Base-by-base conservation (phyloP, 2,888 invertebrate genomes). In the Monopis laevigella region DNA sequence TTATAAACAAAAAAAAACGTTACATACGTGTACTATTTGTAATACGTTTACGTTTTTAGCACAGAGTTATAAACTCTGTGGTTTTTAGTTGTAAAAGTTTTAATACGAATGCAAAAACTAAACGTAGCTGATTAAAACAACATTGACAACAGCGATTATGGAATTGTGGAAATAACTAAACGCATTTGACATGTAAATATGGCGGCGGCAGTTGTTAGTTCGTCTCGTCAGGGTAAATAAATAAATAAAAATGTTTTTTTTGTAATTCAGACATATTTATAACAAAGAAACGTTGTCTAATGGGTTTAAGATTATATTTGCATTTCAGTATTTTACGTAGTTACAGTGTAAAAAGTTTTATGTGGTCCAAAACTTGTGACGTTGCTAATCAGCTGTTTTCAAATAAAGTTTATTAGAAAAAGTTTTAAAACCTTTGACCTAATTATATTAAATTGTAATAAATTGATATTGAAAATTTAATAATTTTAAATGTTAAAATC, bases 161-260 rank as follows among this genome's bases (percentile, higher is more conserved):
- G n/a, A n/a, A n/a, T n/a, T n/a, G n/a, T n/a, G n/a, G n/a, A n/a
- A n/a, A n/a, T n/a, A 32, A 32, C 32, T 17, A 13, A 32, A 32
- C 32, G 32, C 17, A 32, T 17, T 32, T 32, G 32, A 32, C 32
- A 32, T 14, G 10, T 32, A 66, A 64, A 67, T 54, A 80, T 78
- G 80, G 78, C 78, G 65, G 67, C 56, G 60, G 72, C 66, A 54
- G 62, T 80, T 71, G 80, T 78, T 75, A 77, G 75, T 75, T 78
- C 80, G 80, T 65, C 80, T 77, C 80, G 75, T 68, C 67, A 75
- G 74, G 78, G 80, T 80, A 78, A 78, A 65, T 68, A 66, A 63
- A 58, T 58, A 54, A 48, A 5, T 21, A 11, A 36, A 36, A 21
- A 36, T n/a, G 28, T 17, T n/a, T 18, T 66, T 60, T 53, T 48